Conservation (phyloP, 2,888 invertebrate species). For the Antitype chi region DNA sequence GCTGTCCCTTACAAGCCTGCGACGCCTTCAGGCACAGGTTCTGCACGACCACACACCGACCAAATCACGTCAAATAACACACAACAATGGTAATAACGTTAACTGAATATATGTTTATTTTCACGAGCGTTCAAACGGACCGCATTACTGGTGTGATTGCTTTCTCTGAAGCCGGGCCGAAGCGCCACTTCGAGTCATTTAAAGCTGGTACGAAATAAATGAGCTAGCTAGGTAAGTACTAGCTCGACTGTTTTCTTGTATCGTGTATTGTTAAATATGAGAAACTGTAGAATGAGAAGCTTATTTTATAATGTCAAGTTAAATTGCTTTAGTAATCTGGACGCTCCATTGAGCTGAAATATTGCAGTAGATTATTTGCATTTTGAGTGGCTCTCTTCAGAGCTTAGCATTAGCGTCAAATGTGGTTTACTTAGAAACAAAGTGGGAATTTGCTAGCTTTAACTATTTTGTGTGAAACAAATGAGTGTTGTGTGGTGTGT, state of each 20-base stretch:
- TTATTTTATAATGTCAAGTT: constrained; percentile 45
- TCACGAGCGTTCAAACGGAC: constrained; percentile 73
- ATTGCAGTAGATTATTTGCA: constrained; percentile 34
- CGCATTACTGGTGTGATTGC: constrained; percentile 71
- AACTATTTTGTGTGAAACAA: constrained; percentile 36
- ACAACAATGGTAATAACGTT: constrained; percentile 74
- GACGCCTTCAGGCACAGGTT: constrained; percentile 97
- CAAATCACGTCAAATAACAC: constrained; percentile 76
- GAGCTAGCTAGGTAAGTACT: constrained; percentile 41
- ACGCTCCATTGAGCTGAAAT: constrained; percentile 31
- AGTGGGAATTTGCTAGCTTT: constrained; percentile 20
- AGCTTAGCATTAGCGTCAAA: constrained; percentile 21
- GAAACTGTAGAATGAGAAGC: constrained; percentile 29
- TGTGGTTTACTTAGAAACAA: constrained; percentile 45
- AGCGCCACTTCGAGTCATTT: constrained; percentile 61
- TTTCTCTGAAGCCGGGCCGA: constrained; percentile 72
- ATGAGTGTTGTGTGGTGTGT: constrained; percentile 34
- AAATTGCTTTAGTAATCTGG: constrained; percentile 43
- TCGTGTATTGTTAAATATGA: constrained; percentile 53
- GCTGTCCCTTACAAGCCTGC: constrained; percentile 96
- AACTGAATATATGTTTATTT: constrained; percentile 75
- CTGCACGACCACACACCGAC: constrained; percentile 93
- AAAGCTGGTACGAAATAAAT: constrained; percentile 53
- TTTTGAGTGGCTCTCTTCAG: constrained; percentile 13
- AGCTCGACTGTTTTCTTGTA: constrained; percentile 41